Evolutionary conservation across 2,888 invertebrate genomes (phyloP).

Genomic region (Philonicus albiceps): DNA sequence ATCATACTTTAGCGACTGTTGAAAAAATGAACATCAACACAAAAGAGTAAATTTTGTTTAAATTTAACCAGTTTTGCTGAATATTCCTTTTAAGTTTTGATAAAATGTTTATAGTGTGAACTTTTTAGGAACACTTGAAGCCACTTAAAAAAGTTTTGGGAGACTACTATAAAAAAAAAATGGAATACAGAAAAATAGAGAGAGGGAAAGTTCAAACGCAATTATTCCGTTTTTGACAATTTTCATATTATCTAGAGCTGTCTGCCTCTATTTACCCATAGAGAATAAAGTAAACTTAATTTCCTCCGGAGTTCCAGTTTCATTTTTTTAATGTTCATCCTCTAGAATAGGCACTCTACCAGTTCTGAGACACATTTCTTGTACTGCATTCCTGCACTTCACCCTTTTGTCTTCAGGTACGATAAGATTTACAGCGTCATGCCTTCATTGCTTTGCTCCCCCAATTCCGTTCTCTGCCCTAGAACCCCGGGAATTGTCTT

Average conservation of each 20-base stretch:
- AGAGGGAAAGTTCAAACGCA: neutral
- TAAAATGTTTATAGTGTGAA: neutral
- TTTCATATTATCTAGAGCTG: neutral
- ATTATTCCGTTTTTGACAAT: neutral
- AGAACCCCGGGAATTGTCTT: neutral
- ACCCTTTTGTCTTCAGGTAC: neutral
- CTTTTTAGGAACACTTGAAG: neutral
- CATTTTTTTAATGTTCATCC: neutral
- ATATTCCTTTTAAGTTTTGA: neutral
- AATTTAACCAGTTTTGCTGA: neutral
- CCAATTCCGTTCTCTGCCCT: neutral
- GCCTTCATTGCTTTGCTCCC: neutral
- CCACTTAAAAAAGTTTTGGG: neutral
- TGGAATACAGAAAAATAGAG: neutral
- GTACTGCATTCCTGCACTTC: neutral
- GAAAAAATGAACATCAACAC: neutral
- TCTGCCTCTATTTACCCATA: neutral
- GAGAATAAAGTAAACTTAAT: neutral
- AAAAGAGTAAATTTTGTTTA: neutral
- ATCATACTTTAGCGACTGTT: neutral
- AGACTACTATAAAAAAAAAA: neutral
- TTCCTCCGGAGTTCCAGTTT: neutral
- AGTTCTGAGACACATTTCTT: neutral
- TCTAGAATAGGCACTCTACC: neutral
- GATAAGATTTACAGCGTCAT: constrained; percentile 5